These are phyloP conservation scores for Ciona savignyi DNA, from an alignment of 23 tunicate species.

Conservation along the genomic window DNA sequence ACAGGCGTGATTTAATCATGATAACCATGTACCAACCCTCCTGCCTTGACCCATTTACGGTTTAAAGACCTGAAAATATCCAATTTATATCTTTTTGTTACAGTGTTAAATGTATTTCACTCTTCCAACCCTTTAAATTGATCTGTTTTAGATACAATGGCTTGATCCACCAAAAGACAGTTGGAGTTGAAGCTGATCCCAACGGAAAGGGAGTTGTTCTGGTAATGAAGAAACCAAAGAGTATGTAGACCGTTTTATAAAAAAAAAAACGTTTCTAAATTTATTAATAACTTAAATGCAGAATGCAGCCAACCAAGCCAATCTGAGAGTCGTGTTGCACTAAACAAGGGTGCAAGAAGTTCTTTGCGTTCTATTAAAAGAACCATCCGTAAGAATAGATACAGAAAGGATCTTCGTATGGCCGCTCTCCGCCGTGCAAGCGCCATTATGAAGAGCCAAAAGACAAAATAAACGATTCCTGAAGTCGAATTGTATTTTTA, in stretches of 20 bases:
- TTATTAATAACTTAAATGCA: slow-evolving; percentile 15
- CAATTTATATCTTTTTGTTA: too few relatives aligned
- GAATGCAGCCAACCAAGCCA: slow-evolving; percentile 48
- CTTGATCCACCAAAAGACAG: slow-evolving; percentile 60
- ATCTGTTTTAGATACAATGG: slow-evolving; percentile 63
- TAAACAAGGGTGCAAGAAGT: slow-evolving; percentile 26
- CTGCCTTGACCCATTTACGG: too few relatives aligned
- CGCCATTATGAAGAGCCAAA: slow-evolving; percentile 65
- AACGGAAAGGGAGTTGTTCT: slow-evolving; percentile 83
- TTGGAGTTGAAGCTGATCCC: slow-evolving; percentile 55
- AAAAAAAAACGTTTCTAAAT: too few relatives aligned
- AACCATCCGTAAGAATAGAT: slow-evolving; percentile 42
- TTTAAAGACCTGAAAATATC: not conserved
- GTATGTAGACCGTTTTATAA: too few relatives aligned
- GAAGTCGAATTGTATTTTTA: too few relatives aligned
- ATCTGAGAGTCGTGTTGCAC: slow-evolving; percentile 11
- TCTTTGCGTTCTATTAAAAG: slow-evolving; percentile 33
- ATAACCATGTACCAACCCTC: too few relatives aligned
- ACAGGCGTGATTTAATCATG: too few relatives aligned
- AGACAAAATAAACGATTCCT: too few relatives aligned
- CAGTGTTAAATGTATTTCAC: not conserved
- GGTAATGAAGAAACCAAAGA: slow-evolving; percentile 47
- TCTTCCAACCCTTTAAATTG: not conserved
- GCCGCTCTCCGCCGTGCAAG: slow-evolving; percentile 78
- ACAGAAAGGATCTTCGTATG: slow-evolving; percentile 77